These are phyloP conservation scores for Drosophila maculinotata DNA, from an alignment of 2,888 invertebrate species.

Conservation along the genomic window DNA sequence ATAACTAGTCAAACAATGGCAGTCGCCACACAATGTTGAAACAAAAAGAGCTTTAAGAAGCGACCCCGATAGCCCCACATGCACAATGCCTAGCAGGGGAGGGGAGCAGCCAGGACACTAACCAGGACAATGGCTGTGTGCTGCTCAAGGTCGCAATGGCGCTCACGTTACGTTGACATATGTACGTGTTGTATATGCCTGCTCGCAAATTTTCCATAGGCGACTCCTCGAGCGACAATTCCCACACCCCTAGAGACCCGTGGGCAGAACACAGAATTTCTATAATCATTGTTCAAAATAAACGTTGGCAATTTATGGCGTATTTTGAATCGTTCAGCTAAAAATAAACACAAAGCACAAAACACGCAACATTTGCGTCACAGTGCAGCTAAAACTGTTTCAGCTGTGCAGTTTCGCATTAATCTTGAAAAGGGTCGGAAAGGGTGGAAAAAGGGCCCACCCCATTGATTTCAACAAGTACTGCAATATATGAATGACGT, in stretches of 20 bases:
- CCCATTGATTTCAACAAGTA: neutral
- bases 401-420: constrained; percentile 1
- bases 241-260: neutral
- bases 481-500: constrained; percentile 11
- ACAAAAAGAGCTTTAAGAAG: neutral
- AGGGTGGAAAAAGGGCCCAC: neutral
- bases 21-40: too few species aligned
- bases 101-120: too few species aligned
- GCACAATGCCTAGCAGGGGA: neutral
- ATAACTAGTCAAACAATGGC: too few species aligned
- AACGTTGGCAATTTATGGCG: constrained; percentile 23
- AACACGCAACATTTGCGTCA: constrained; percentile 24
- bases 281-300: constrained; percentile 12
- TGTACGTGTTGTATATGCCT: too few species aligned
- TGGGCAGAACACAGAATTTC: neutral
- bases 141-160: constrained; percentile 47
- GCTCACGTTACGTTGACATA: constrained; percentile 30
- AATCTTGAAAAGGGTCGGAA: neutral
- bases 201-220: constrained; percentile 38
- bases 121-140: constrained; percentile 54
- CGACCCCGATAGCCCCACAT: too few species aligned
- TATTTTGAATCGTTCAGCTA: constrained; percentile 23
- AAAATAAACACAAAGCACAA: constrained; percentile 39
- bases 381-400: constrained; percentile 28
- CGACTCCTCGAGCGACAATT: neutral